Conservation (phyloP, 1,140 invertebrate genomes). For the Berghia stephanieae region DNA sequence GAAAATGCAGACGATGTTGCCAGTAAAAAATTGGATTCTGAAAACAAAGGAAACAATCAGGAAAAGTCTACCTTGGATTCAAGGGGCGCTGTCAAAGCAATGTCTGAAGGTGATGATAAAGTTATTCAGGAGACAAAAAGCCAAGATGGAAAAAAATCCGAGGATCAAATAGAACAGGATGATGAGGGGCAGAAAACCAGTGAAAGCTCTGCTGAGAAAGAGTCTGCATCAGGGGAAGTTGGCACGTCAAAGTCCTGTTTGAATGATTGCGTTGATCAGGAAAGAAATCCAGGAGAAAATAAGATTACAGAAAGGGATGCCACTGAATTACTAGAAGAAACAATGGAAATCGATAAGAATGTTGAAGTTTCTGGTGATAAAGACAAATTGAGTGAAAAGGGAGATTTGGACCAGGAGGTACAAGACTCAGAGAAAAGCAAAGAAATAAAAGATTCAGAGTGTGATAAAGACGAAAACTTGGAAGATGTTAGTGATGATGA, state of each 20-base stretch:
- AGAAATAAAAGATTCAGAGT: background rate
- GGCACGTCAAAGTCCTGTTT: background rate
- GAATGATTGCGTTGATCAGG: background rate
- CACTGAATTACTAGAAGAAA: background rate
- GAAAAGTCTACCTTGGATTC: too few relatives aligned
- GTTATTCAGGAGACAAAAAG: too few relatives aligned
- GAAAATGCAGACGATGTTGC: too few relatives aligned
- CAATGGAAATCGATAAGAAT: too few relatives aligned
- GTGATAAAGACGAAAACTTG: background rate
- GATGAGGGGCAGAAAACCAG: background rate
- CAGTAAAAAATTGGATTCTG: too few relatives aligned
- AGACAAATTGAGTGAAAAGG: background rate
- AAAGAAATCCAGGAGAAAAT: background rate
- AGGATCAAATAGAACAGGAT: background rate
- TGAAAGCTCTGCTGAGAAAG: background rate
- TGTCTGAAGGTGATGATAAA: too few relatives aligned
- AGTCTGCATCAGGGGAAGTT: background rate
- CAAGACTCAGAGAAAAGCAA: background rate
- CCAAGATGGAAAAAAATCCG: background rate
- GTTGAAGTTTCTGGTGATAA: background rate
- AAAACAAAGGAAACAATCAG: too few relatives aligned
- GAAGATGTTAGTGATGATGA: slow-evolving; percentile 21
- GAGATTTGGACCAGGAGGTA: too few relatives aligned
- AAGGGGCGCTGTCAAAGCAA: too few relatives aligned
- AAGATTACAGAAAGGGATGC: background rate